Conservation (phyloP, 2,113 vertebrate genomes). For the Shinisaurus crocodilurus region DNA sequence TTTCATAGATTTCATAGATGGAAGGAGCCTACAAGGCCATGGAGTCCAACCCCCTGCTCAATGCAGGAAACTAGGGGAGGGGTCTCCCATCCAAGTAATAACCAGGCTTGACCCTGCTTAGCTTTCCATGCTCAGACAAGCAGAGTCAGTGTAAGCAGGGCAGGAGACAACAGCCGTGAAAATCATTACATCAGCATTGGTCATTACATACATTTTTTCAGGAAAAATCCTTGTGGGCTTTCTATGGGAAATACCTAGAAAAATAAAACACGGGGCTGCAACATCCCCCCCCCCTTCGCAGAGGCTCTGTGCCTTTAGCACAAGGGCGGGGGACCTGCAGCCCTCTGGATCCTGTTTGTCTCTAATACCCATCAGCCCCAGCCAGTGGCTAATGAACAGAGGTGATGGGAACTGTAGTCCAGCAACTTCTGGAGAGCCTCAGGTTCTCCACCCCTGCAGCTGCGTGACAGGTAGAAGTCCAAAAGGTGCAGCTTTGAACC, state of each 20-base stretch:
- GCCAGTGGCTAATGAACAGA: background rate
- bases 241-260: background rate
- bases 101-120: too few species aligned
- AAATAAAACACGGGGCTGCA: background rate
- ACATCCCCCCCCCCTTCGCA: background rate
- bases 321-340: background rate
- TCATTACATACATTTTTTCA: background rate
- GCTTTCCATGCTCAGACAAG: background rate
- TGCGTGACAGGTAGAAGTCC: background rate
- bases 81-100: too few species aligned
- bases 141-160: too few species aligned
- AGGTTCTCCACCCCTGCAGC: background rate
- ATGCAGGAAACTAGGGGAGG: too few species aligned
- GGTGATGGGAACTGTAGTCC: background rate
- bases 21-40: too few species aligned
- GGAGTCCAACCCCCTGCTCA: too few species aligned
- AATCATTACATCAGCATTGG: background rate
- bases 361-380: too few species aligned
- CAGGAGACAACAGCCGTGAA: background rate
- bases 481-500: too few species aligned
- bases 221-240: background rate
- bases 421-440: background rate
- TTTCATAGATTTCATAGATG: too few species aligned
- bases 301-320: background rate
- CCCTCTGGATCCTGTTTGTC: background rate